Percentiles rank a stretch among this genome's conserved stretches.
Evolutionary conservation across 2,113 vertebrate species (phyloP).

Genomic region (Solenodon paradoxus): DNA sequence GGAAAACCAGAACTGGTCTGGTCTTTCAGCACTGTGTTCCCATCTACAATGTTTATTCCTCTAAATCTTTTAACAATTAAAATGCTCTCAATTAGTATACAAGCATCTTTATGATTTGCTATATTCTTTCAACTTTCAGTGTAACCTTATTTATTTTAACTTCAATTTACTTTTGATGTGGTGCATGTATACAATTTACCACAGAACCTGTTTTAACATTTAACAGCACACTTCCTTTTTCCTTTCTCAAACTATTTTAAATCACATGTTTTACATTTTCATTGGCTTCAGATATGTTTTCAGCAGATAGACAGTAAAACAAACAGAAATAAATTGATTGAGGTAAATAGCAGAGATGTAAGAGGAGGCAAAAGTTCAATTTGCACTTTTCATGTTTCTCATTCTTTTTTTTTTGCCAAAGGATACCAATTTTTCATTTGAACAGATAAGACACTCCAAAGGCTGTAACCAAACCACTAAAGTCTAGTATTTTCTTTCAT

Average conservation of each 20-base stretch:
- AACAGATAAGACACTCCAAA: conserved; percentile 33
- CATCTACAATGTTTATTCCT: conserved; percentile 72
- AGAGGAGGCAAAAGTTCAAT: conserved; percentile 65
- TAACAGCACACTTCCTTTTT: conserved; percentile 68
- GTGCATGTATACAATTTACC: conserved; percentile 74
- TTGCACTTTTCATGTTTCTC: conserved; percentile 51
- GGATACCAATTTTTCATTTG: conserved; percentile 39
- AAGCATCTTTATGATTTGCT: conserved; percentile 76
- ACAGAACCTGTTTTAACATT: conserved; percentile 70
- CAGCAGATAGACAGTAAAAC: conserved; percentile 58
- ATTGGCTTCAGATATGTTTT: conserved; percentile 68
- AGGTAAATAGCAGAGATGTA: conserved; percentile 64
- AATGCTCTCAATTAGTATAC: conserved; percentile 77
- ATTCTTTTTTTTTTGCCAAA: conserved; percentile 5
- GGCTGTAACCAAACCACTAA: neutral
- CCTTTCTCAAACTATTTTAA: conserved; percentile 64
- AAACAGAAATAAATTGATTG: conserved; percentile 74
- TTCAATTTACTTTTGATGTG: conserved; percentile 77
- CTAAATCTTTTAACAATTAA: conserved; percentile 79
- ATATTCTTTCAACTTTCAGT: conserved; percentile 79
- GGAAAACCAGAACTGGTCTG: conserved; percentile 54
- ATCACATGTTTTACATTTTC: conserved; percentile 74
- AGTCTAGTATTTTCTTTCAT: neutral
- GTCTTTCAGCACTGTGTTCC: conserved; percentile 67
- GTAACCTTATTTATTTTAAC: conserved; percentile 79